Evolutionary conservation across 1,140 invertebrate species (phyloP), one percentile per base, ranked within the genome.

Genomic region (Latrodectus geometricus): DNA sequence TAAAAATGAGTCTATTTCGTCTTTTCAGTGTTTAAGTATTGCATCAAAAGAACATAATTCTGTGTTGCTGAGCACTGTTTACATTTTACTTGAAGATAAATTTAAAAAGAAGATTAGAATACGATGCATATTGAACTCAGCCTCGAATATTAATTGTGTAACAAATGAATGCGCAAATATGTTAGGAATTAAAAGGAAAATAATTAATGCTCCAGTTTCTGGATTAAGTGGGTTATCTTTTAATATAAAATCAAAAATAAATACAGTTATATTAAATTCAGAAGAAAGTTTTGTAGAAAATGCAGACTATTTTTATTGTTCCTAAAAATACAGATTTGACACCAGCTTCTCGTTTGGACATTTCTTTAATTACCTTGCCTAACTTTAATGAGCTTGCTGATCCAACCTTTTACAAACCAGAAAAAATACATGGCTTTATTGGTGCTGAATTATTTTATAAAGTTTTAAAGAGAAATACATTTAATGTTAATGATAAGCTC

Each of bases 391-490:
- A 56, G 4, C 12, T 56, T 54, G 49, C 15, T 8, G 12, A 76
- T 8, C 74, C 74, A n/a, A 61, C 50, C 52, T 56, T n/a, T 56
- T 76, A 7, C 20, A 52, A 76, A 52, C 50, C 74, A 61, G 14
- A 50, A n/a, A 76, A 76, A 76, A 76, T 76, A 56, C 52, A n/a
- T 56, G n/a, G 9, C 4, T 4, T 76, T 21, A 76, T 76, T 9
- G 50, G 74, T 20, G 74, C 7, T 17, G 20, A 76, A 54, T 20
- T 76, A 9, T 56, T 76, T 56, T 76, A 8, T 23, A 61, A 76
- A 56, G n/a, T 76, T 56, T 76, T 56, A 56, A 76, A 76, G 20
- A 1, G 20, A 11, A 15, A 15, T 56, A n/a, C n/a, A 48, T 56
- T 56, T 61, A 21, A 61, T 20, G 12, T 76, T n/a, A 61, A 54